Base-by-base conservation (phyloP, 2,113 vertebrate species). In the Pomatostomus ruficeps region DNA sequence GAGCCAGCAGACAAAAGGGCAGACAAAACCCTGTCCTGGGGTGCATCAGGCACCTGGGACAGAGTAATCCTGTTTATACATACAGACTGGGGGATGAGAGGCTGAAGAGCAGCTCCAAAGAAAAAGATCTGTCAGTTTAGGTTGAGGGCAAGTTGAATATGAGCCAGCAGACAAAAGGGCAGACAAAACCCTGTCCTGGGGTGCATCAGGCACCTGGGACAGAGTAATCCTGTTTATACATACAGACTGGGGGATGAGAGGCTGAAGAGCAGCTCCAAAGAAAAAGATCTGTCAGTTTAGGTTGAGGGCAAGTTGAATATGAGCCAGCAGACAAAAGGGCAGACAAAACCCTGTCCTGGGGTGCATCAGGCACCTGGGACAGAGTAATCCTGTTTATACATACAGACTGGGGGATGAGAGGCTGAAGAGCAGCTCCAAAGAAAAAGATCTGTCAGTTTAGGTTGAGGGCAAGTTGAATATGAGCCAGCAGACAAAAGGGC, bases 1-100 rank as follows among this genome's bases (percentile, higher is more conserved):
- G 33, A 55, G 36, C 13, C 29, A 75, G 51, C 28, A 51, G 57
- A 3, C 33, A 61, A 14, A 22, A 59, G 5, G 4, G 12, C 6
- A 19, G n/a, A n/a, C n/a, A n/a, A n/a, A n/a, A 1, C 7, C 1
- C 0, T 33, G 31, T 62, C 26, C 10, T 5, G 2, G 17, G 26
- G 12, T 5, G 3, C n/a, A n/a, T n/a, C n/a, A n/a, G n/a, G 13
- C 18, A 38, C 7, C 36, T 78, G 21, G 7, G 21, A 63, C 2
- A 0, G 3, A 1, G 2, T n/a, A 65, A 35, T 51, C 12, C 11
- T 49, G 14, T 14, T 45, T 68, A 18, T 45, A 28, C 0, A 0
- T 58, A 46, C 1, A 49, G n/a, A 19, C 0, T 16, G 7, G 12
- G 35, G 26, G 1, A 59, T 0, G 1, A 42, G 18, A 31, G 20